Evolutionary conservation across 2,888 invertebrate species (phyloP).

Genomic region (Drosophila atripex): DNA sequence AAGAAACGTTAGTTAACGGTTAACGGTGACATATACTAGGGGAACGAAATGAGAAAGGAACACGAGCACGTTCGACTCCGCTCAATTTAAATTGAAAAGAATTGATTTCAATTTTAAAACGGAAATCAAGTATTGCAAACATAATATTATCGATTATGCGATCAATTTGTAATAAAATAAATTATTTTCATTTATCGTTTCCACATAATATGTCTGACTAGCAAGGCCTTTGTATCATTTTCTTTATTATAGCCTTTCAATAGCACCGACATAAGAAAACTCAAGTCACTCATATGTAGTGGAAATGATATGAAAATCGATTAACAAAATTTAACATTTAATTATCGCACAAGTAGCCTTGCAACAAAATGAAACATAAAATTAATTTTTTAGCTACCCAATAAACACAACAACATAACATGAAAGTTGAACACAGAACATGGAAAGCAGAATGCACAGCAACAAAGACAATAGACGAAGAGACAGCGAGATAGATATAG

Average conservation of each 20-base stretch:
- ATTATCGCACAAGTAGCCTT: neutral
- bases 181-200: neutral
- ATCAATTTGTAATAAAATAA: neutral
- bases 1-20: slow-evolving; percentile 57
- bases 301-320: neutral
- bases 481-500: slow-evolving; percentile 13
- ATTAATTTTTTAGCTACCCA: slow-evolving; percentile 8
- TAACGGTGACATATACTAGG: slow-evolving; percentile 39
- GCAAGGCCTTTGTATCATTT: neutral
- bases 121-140: too few relatives aligned
- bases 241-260: neutral
- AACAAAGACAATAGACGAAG: slow-evolving; percentile 20
- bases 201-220: neutral
- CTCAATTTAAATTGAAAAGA: neutral
- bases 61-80: neutral
- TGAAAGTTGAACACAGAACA: slow-evolving; percentile 26
- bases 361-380: neutral
- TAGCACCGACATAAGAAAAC: neutral
- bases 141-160: neutral
- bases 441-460: slow-evolving; percentile 38
- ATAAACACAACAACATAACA: slow-evolving; percentile 36
- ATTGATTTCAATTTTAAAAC: too few relatives aligned
- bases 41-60: neutral
- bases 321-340: neutral
- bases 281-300: neutral